These are phyloP conservation scores for Trisateles emortualis DNA, from an alignment of 2,888 invertebrate genomes.

Conservation along the genomic window DNA sequence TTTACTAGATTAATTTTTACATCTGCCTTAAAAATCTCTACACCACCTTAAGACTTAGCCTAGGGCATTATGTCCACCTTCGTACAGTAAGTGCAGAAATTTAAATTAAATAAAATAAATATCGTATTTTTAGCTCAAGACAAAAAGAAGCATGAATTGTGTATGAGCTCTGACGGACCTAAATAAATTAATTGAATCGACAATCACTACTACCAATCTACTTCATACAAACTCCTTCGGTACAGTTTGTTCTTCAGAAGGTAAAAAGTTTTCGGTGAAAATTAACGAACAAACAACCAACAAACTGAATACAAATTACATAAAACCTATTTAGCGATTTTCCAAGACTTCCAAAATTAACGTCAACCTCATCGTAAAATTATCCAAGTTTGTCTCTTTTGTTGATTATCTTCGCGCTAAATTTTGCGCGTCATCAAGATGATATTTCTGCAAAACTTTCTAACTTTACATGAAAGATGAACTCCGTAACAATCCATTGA, in stretches of 20 bases:
- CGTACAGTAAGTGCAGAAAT: too few relatives aligned
- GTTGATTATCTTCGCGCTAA: constrained; percentile 15
- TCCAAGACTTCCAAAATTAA: constrained; percentile 11
- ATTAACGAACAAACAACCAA: constrained; percentile 6
- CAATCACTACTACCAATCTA: background rate
- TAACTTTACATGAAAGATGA: constrained; percentile 15
- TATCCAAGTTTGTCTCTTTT: constrained; percentile 19
- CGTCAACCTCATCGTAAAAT: constrained; percentile 23
- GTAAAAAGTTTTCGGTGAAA: constrained; percentile 1
- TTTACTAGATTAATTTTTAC: too few relatives aligned
- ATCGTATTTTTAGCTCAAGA: too few relatives aligned
- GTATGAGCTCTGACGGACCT: too few relatives aligned
- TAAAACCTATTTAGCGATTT: constrained; percentile 15
- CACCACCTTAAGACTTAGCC: too few relatives aligned
- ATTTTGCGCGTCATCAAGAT: constrained; percentile 18
- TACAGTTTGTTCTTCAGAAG: background rate
- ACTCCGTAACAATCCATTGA: constrained; percentile 13
- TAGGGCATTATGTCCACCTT: too few relatives aligned
- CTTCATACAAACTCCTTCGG: too few relatives aligned
- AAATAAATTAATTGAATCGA: background rate
- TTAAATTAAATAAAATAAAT: too few relatives aligned
- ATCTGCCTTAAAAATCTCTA: too few relatives aligned
- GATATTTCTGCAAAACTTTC: constrained; percentile 19
- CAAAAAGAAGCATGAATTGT: too few relatives aligned
- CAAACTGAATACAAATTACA: constrained; percentile 8